Conservation (phyloP, 1,140 invertebrate species). For the Magallana gigas region DNA sequence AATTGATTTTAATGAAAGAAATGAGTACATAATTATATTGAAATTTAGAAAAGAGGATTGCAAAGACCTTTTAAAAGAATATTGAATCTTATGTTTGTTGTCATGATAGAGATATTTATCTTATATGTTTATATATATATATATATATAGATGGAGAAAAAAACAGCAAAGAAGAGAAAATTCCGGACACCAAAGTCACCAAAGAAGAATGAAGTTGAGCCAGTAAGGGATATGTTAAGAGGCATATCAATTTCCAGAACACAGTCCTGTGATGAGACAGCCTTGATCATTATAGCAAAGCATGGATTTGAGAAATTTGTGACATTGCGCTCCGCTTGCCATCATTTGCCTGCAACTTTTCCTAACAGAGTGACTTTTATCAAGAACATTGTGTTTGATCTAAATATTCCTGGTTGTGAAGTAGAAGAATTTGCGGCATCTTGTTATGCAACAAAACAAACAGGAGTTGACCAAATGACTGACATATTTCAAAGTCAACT, state of each 20-base stretch:
- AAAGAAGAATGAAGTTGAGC: background rate
- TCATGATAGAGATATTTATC: too few species aligned
- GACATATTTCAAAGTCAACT: background rate
- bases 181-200: background rate
- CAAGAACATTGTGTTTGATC: background rate
- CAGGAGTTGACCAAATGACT: background rate
- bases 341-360: background rate
- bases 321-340: background rate
- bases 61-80: too few species aligned
- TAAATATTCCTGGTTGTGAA: background rate
- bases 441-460: background rate
- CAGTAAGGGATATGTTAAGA: background rate
- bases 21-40: too few species aligned
- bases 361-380: background rate
- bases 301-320: background rate
- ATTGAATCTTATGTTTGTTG: too few species aligned
- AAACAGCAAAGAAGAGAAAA: background rate
- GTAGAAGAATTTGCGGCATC: background rate
- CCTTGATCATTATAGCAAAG: background rate
- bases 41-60: too few species aligned
- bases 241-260: background rate
- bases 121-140: too few species aligned
- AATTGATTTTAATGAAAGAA: too few species aligned
- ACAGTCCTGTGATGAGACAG: background rate
- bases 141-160: background rate